Conservation (phyloP, 2,797 vertebrate species). For the Clarias platycephalus region DNA sequence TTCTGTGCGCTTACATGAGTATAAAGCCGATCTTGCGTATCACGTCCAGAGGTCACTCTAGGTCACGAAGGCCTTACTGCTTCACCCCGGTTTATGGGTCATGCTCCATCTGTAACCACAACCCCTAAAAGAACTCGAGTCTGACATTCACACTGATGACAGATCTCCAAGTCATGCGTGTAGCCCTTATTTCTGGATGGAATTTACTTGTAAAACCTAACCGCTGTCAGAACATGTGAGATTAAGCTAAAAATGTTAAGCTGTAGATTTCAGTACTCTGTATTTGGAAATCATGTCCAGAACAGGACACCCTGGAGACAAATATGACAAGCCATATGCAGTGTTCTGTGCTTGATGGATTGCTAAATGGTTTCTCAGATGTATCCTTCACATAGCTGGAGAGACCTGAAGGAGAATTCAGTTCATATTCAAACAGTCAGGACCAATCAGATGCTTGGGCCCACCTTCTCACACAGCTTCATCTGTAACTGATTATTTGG, state of each 20-base stretch:
- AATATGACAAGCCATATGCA: background rate
- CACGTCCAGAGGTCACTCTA: constrained; percentile 24
- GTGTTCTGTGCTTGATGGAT: no score
- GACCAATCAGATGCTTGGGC: background rate
- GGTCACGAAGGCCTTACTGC: constrained; percentile 32
- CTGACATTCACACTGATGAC: constrained; percentile 7
- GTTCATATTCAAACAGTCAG: background rate
- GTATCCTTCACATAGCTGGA: background rate
- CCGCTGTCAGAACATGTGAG: background rate
- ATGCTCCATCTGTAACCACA: constrained; percentile 35
- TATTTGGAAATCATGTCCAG: background rate
- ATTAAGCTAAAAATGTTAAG: background rate
- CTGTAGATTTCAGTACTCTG: background rate
- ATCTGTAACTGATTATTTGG: background rate
- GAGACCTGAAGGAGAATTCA: background rate
- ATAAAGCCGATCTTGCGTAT: constrained; percentile 38
- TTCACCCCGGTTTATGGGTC: constrained; percentile 54
- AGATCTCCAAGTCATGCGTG: constrained; percentile 18
- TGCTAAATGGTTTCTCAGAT: background rate
- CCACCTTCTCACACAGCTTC: background rate
- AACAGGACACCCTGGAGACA: constrained; percentile 4
- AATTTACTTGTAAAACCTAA: background rate
- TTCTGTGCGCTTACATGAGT: background rate
- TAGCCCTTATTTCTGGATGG: constrained; percentile 2
- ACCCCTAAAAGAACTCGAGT: background rate